phyloP scores from a whole-genome alignment of 2,797 vertebrate species.

The Cyclura pinguis region DNA sequence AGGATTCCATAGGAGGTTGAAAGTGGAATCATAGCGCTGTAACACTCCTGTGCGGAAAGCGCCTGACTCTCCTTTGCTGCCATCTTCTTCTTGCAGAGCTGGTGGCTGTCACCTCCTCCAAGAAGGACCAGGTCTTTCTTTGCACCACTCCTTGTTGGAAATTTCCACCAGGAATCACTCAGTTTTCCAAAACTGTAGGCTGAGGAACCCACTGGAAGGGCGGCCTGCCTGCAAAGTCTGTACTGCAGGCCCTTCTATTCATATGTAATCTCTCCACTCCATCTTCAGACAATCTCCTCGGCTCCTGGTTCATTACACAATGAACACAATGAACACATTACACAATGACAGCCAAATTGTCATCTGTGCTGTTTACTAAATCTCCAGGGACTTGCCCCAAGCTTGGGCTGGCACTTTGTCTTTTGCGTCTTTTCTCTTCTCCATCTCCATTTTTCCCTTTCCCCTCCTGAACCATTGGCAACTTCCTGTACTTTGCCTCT shows the following conservation, averaged over 20 bases:
- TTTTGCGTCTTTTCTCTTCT: background rate
- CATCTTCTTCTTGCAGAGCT: background rate
- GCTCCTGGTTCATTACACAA: conserved; percentile 39
- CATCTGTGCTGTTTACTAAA: conserved; percentile 20
- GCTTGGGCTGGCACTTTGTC: background rate
- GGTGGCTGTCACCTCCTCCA: background rate
- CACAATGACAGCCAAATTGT: conserved; percentile 44
- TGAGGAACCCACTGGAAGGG: background rate
- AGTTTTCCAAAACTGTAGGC: background rate
- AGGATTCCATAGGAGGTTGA: too few relatives aligned
- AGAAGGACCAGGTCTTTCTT: background rate
- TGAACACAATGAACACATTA: too few relatives aligned
- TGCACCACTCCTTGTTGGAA: background rate
- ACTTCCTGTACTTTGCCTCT: conserved; percentile 7
- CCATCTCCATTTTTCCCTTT: background rate
- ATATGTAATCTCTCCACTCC: conserved; percentile 27
- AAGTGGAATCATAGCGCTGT: too few relatives aligned
- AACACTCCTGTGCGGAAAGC: too few relatives aligned
- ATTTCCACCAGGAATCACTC: background rate
- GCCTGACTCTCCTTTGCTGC: fast-evolving
- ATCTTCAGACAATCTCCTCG: conserved; percentile 35
- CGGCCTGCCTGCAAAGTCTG: background rate
- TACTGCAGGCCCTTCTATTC: conserved; percentile 7
- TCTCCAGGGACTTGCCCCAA: conserved; percentile 22
- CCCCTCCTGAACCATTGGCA: background rate